phyloP scores from a whole-genome alignment of 1,140 invertebrate species.

The Brachionus sp. region DNA sequence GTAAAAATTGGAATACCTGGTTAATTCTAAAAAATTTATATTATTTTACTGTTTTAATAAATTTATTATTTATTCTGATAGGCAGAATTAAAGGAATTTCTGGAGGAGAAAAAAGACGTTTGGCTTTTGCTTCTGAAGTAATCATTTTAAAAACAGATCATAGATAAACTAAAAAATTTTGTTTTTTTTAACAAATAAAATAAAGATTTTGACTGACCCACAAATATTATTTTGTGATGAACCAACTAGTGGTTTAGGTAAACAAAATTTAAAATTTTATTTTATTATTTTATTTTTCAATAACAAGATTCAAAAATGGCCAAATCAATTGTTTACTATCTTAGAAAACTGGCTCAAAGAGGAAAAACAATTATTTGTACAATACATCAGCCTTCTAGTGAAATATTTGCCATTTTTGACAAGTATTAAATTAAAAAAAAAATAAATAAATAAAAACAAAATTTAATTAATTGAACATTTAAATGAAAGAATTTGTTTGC shows the following conservation, averaged over 20 bases:
- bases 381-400: slow-evolving; percentile 92
- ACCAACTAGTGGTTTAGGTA: slow-evolving; percentile 42
- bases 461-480: not conserved
- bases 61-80: not conserved
- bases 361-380: slow-evolving; percentile 89
- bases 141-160: too few relatives aligned
- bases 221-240: slow-evolving; percentile 94
- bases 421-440: not conserved
- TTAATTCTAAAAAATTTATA: not conserved
- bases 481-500: slow-evolving; percentile 66
- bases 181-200: not conserved
- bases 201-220: slow-evolving; percentile 74
- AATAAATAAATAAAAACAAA: not conserved
- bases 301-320: slow-evolving; percentile 78
- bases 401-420: slow-evolving; percentile 86
- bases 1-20: slow-evolving; percentile 41
- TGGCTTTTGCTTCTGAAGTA: slow-evolving; percentile 90
- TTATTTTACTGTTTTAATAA: not conserved
- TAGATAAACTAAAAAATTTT: not conserved
- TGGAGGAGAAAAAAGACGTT: slow-evolving; percentile 86
- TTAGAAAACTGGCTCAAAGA: slow-evolving; percentile 66
- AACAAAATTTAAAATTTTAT: slow-evolving; percentile 69
- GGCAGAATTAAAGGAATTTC: slow-evolving; percentile 79
- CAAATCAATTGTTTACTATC: slow-evolving; percentile 76
- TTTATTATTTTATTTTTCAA: slow-evolving; percentile 62